These are phyloP conservation scores for Galerucella nymphaeae DNA, from an alignment of 2,888 invertebrate species.

Conservation along the genomic window DNA sequence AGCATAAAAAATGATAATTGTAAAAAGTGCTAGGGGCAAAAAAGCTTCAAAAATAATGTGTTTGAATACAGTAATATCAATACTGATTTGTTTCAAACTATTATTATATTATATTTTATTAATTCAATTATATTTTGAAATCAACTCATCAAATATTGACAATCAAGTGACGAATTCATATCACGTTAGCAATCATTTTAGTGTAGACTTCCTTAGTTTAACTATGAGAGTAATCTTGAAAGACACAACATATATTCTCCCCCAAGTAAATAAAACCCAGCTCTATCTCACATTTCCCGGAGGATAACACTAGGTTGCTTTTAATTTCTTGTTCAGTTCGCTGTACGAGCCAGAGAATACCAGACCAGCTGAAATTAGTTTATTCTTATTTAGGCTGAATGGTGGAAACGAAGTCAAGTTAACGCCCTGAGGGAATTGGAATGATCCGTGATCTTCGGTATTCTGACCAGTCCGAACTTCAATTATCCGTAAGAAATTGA, in stretches of 20 bases:
- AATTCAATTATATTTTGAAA: too few relatives aligned
- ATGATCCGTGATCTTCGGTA: conserved; percentile 41
- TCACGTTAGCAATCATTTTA: too few relatives aligned
- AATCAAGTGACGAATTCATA: too few relatives aligned
- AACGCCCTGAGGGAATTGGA: conserved; percentile 41
- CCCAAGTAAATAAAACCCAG: conserved; percentile 32
- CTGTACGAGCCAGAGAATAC: conserved; percentile 27
- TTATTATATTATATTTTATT: too few relatives aligned
- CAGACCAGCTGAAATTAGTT: conserved; percentile 41
- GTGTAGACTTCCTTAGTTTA: too few relatives aligned
- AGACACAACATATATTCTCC: background rate
- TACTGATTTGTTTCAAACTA: too few relatives aligned
- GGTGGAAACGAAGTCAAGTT: conserved; percentile 43
- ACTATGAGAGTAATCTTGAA: too few relatives aligned
- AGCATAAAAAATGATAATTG: too few relatives aligned
- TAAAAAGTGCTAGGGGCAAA: too few relatives aligned
- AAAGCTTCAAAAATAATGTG: too few relatives aligned
- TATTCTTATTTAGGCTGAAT: conserved; percentile 46
- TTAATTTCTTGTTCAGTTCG: conserved; percentile 43
- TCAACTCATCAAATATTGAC: too few relatives aligned
- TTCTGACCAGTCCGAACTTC: conserved; percentile 17
- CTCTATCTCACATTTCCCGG: conserved; percentile 30
- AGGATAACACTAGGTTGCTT: conserved; percentile 34
- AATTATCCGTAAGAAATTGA: conserved; percentile 15
- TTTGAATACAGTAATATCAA: too few relatives aligned